Base-by-base conservation (phyloP, 2,797 vertebrate genomes). In the Lateolabrax maculatus region DNA sequence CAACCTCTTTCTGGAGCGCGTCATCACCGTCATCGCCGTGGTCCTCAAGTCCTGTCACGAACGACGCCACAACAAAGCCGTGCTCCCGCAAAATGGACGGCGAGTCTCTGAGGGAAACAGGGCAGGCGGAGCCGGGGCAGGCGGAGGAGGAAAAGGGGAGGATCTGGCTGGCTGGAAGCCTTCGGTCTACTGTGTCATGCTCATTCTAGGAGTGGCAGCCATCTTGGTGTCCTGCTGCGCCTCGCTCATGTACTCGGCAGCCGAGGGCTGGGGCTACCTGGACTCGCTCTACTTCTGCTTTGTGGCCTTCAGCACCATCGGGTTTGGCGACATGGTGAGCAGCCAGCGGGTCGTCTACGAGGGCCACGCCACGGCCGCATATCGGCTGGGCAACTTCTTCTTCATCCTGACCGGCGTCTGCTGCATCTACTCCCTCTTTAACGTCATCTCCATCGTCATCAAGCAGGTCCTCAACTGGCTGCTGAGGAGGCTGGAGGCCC, bases 231-330 rank as follows among this genome's bases (percentile, higher is more conserved):
- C 98, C 82, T 98, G 97, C 88, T 97, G 97, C 9, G 98, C 98
- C 25, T 99, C 98, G 0, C 94, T 96, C 74, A 96, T 99, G 97
- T 99, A 97, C 90, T 95, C 96, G 0, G 94, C 96, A 0, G 92
- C 96, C 0, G 98, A 98, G 90, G 98, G 96, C 31, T 99, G 98
- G 98, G 96, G 93, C 89, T 99, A 97, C 90, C 94, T 98, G 36
- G 98, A 99, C 87, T 97, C 98, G 0, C 96, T 99, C 55, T 99
- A 98, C 90, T 99, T 98, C 91, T 99, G 98, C 89, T 99, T 99
- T 0, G 98, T 99, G 92, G 97, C 98, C 81, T 99, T 99, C 92
- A 99, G 98, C 90, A 99, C 98, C 79, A 98, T 99, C 0, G 98
- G 98, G 34, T 99, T 98, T 1, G 98, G 98, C 36, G 98, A 99